These are phyloP conservation scores for Proteles cristata DNA, from an alignment of 2,113 vertebrate species.

Conservation along the genomic window DNA sequence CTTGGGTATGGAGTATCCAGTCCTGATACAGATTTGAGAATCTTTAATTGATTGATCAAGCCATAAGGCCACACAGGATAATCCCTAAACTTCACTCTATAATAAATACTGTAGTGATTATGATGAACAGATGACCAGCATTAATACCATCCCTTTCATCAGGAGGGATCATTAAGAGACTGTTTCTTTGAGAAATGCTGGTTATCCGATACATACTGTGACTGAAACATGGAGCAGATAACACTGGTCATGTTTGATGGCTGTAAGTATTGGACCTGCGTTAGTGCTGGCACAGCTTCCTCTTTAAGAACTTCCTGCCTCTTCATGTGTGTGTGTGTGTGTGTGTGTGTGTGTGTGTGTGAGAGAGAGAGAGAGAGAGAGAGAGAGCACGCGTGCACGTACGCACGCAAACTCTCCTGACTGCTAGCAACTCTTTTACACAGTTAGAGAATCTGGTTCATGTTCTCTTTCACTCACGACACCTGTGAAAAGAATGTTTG, in stretches of 20 bases:
- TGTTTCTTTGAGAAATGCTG: background rate
- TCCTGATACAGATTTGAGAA: background rate
- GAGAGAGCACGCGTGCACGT: background rate
- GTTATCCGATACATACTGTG: background rate
- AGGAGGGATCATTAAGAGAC: background rate
- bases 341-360: background rate
- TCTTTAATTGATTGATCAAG: background rate
- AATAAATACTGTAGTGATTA: background rate
- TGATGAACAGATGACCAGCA: background rate
- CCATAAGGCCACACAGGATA: background rate
- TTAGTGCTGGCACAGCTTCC: background rate
- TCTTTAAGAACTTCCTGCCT: constrained; percentile 66
- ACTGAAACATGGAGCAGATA: constrained; percentile 25
- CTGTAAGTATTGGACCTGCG: background rate
- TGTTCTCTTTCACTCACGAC: constrained; percentile 74
- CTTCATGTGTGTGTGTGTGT: background rate
- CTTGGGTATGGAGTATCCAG: background rate
- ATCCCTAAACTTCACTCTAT: background rate
- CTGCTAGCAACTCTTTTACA: background rate
- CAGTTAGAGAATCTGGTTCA: constrained; percentile 19
- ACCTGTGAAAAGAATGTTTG: constrained; percentile 76
- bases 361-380: too few relatives aligned
- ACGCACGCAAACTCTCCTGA: background rate
- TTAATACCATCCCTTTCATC: background rate
- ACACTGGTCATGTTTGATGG: background rate